These are phyloP conservation scores for Seira ritae DNA, from an alignment of 2,888 invertebrate species.

Conservation along the genomic window DNA sequence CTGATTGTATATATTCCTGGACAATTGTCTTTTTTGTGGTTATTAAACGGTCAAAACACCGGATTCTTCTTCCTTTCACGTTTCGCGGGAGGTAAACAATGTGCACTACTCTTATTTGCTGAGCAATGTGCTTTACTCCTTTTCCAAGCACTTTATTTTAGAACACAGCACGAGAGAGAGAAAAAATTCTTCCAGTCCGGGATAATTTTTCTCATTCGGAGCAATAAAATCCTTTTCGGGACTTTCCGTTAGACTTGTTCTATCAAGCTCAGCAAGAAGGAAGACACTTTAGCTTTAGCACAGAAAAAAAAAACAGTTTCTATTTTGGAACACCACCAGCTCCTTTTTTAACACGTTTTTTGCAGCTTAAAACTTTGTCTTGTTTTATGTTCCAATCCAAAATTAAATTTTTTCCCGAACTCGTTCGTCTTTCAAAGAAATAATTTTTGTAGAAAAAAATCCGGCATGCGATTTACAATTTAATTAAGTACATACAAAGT, in stretches of 20 bases:
- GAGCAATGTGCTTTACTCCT: not conserved
- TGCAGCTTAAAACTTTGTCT: too few species aligned
- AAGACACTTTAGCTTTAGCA: conserved; percentile 32
- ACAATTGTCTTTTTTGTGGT: too few species aligned
- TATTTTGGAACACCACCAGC: conserved; percentile 57
- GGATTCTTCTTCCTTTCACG: conserved; percentile 44
- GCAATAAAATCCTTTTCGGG: conserved; percentile 37
- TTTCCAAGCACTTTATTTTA: not conserved
- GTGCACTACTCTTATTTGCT: too few species aligned
- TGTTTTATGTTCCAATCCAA: too few species aligned
- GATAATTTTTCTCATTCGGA: not conserved
- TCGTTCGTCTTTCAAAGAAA: too few species aligned
- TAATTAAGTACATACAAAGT: too few species aligned
- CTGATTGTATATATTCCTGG: too few species aligned
- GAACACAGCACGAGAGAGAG: conserved; percentile 12
- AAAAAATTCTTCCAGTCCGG: conserved; percentile 19
- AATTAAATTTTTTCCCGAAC: too few species aligned
- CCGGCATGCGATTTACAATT: too few species aligned
- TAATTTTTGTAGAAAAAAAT: too few species aligned
- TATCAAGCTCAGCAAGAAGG: conserved; percentile 30
- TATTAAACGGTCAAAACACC: conserved; percentile 38
- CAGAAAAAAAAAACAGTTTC: conserved; percentile 39
- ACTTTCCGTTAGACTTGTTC: conserved; percentile 41
- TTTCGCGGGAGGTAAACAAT: conserved; percentile 48
- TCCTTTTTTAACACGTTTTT: too few species aligned